Evolutionary conservation across 2,888 invertebrate species (phyloP).

Genomic region (Aquatica leii): DNA sequence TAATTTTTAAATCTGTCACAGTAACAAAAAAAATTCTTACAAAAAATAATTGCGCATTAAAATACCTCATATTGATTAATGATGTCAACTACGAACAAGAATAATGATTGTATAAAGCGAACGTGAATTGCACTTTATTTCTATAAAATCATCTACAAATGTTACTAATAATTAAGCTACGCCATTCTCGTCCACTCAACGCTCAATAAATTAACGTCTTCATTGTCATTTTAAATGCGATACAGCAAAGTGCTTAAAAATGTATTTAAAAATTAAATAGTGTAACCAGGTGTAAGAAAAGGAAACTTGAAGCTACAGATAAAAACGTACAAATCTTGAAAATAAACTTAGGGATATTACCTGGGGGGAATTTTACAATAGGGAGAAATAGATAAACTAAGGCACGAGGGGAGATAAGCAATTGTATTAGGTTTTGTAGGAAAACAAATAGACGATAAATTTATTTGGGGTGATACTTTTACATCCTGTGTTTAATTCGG

Average conservation of each 20-base stretch:
- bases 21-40: no score
- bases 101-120: slow-evolving; percentile 3
- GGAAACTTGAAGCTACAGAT: slow-evolving; percentile 28
- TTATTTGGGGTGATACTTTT: slow-evolving; percentile 15
- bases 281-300: slow-evolving; percentile 30
- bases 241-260: no score
- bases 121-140: slow-evolving; percentile 11
- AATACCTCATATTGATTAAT: slow-evolving; percentile 9
- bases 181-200: no score
- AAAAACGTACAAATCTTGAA: slow-evolving; percentile 30
- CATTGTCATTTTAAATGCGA: no score
- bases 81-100: slow-evolving; percentile 7
- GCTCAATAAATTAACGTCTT: no score
- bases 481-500: slow-evolving; percentile 18
- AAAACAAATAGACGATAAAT: slow-evolving; percentile 17
- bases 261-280: background rate
- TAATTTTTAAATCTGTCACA: no score
- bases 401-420: slow-evolving; percentile 35
- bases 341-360: slow-evolving; percentile 27
- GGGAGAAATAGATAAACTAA: slow-evolving; percentile 33
- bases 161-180: slow-evolving; percentile 6
- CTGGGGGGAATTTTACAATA: slow-evolving; percentile 26
- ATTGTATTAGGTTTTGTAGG: slow-evolving; percentile 29
- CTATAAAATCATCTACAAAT: background rate
- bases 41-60: background rate